Conservation (phyloP, 1,140 invertebrate genomes). For the Gonioctena quinquepunctata region DNA sequence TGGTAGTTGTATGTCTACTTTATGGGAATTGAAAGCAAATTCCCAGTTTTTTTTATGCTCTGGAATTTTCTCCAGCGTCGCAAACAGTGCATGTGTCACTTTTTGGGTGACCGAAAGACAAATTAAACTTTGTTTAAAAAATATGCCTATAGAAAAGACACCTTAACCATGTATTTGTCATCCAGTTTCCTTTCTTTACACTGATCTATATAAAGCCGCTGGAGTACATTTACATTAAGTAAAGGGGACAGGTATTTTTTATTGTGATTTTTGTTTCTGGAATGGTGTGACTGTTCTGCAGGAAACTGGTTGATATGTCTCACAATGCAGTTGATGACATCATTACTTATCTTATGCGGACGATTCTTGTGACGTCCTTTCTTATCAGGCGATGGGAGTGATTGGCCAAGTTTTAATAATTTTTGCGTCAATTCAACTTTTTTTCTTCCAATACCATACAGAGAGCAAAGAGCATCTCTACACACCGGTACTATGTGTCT, state of each 20-base stretch:
- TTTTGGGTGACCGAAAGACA: constrained; percentile 35
- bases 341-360: constrained; percentile 25
- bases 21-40: constrained; percentile 17
- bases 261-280: constrained; percentile 22
- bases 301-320: constrained; percentile 29
- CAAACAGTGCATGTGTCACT: constrained; percentile 38
- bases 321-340: constrained; percentile 20
- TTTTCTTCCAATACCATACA: constrained; percentile 25
- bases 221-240: constrained; percentile 23
- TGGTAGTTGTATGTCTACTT: constrained; percentile 8
- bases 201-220: constrained; percentile 13
- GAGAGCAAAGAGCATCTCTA: constrained; percentile 17
- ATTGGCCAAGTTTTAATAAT: constrained; percentile 19
- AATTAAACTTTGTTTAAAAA: constrained; percentile 37
- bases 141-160: constrained; percentile 23
- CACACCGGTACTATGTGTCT: too few species aligned
- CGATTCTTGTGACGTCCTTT: constrained; percentile 17
- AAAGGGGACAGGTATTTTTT: constrained; percentile 32
- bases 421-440: constrained; percentile 13
- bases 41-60: constrained; percentile 28
- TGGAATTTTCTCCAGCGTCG: constrained; percentile 27
- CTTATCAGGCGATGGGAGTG: constrained; percentile 2
- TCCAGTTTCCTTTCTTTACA: constrained; percentile 15
- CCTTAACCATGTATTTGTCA: constrained; percentile 15
- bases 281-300: constrained; percentile 35